Conservation (phyloP, 1,140 invertebrate species). For the Sycobia sp. region DNA sequence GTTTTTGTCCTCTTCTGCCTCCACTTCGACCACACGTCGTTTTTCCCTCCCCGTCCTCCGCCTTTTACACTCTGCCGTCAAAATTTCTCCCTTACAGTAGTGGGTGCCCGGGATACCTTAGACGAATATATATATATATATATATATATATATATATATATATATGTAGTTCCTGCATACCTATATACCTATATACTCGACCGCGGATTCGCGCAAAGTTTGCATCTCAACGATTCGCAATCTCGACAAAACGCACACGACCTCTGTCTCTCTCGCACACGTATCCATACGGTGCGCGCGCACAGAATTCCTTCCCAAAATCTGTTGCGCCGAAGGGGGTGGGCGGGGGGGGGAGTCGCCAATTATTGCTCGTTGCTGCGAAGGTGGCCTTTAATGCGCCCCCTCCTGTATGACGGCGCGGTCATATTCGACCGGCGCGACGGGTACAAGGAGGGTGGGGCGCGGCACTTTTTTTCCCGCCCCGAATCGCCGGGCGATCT, state of each 20-base stretch:
- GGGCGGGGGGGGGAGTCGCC: conserved; percentile 48
- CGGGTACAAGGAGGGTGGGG: too few relatives aligned
- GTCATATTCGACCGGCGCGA: conserved; percentile 50
- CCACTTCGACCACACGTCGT: not conserved
- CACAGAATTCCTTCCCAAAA: conserved; percentile 59
- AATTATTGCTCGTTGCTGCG: conserved; percentile 48
- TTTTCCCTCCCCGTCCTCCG: not conserved
- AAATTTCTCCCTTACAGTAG: not conserved
- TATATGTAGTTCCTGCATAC: too few relatives aligned
- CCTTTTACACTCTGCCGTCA: not conserved
- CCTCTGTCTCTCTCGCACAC: too few relatives aligned
- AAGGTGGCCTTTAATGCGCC: conserved; percentile 49
- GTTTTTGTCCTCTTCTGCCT: not conserved
- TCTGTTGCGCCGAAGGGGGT: conserved; percentile 17
- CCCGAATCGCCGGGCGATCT: too few relatives aligned
- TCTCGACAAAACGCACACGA: conserved; percentile 40
- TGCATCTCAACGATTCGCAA: too few relatives aligned
- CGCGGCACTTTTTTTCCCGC: too few relatives aligned
- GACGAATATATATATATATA: too few relatives aligned
- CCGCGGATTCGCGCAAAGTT: too few relatives aligned
- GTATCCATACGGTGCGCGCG: too few relatives aligned
- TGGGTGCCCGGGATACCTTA: too few relatives aligned
- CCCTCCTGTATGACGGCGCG: conserved; percentile 47
- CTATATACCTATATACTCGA: too few relatives aligned
- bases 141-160: too few relatives aligned